These are phyloP conservation scores for Aporrectodea caliginosa DNA, from an alignment of 1,140 invertebrate species.

Conservation along the genomic window DNA sequence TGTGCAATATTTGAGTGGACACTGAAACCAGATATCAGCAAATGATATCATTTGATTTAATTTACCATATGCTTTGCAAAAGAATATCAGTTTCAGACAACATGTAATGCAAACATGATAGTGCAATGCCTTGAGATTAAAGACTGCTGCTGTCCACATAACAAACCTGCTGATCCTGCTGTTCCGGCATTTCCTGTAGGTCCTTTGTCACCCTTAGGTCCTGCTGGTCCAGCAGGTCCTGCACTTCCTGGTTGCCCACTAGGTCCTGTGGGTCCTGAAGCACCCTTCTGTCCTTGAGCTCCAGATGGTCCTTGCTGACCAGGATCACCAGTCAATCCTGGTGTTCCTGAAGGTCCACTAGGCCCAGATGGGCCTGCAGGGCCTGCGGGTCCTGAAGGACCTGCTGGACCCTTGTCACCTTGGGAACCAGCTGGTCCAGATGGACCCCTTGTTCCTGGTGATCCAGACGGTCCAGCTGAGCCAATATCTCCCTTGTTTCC, in stretches of 20 bases:
- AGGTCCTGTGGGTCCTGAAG: slow-evolving; percentile 58
- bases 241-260: slow-evolving; percentile 18
- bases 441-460: slow-evolving; percentile 16
- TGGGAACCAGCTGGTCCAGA: background rate
- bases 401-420: slow-evolving; percentile 11
- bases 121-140: background rate
- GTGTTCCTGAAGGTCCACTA: slow-evolving; percentile 11
- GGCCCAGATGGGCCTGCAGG: slow-evolving; percentile 26
- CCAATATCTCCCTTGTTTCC: slow-evolving; percentile 54
- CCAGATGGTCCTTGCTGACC: slow-evolving; percentile 28
- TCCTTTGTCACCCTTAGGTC: slow-evolving; percentile 24
- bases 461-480: slow-evolving; percentile 33
- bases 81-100: background rate
- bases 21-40: background rate
- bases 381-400: slow-evolving; percentile 19
- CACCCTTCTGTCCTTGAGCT: slow-evolving; percentile 37
- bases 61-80: background rate
- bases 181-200: slow-evolving; percentile 12
- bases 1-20: background rate
- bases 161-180: slow-evolving; percentile 22
- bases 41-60: background rate
- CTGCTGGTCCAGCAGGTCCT: slow-evolving; percentile 23
- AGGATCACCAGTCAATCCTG: slow-evolving; percentile 18
- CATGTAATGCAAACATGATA: background rate
- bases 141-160: slow-evolving; percentile 22